These are phyloP conservation scores for Otolemur crassicaudatus DNA, from an alignment of 2,797 vertebrate genomes.

Conservation along the genomic window DNA sequence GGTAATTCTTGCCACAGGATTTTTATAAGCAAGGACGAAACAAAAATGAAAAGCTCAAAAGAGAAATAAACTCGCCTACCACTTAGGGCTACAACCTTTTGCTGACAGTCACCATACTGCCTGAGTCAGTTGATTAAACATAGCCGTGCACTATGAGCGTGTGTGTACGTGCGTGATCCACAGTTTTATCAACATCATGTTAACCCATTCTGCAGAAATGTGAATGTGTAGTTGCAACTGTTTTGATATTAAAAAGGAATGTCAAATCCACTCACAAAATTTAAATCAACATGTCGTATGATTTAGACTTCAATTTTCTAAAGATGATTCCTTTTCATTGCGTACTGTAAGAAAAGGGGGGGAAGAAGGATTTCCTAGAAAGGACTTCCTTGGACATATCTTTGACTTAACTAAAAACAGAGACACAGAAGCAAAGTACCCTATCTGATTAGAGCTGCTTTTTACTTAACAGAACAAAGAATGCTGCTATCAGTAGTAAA, in stretches of 20 bases:
- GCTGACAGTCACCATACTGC: neutral
- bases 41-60: slow-evolving; percentile 54
- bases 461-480: slow-evolving; percentile 52
- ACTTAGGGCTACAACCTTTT: slow-evolving; percentile 2
- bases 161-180: neutral
- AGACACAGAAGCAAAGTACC: slow-evolving; percentile 33
- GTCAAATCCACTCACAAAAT: slow-evolving; percentile 37
- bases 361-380: slow-evolving; percentile 47
- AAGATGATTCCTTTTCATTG: slow-evolving; percentile 37
- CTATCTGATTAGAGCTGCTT: slow-evolving; percentile 18
- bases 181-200: neutral
- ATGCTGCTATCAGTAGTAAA: neutral
- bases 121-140: neutral
- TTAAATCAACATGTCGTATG: slow-evolving; percentile 53
- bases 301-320: slow-evolving; percentile 58
- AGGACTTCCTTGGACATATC: slow-evolving; percentile 46
- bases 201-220: slow-evolving; percentile 40
- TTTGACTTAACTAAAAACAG: slow-evolving; percentile 53
- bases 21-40: slow-evolving; percentile 58
- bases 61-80: slow-evolving; percentile 51
- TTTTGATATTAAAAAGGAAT: slow-evolving; percentile 51
- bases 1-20: slow-evolving; percentile 30
- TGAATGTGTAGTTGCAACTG: slow-evolving; percentile 4
- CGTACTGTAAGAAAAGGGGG: neutral
- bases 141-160: neutral